Conservation (phyloP, 2,888 invertebrate species). For the Lasioglossum oenotherae region DNA sequence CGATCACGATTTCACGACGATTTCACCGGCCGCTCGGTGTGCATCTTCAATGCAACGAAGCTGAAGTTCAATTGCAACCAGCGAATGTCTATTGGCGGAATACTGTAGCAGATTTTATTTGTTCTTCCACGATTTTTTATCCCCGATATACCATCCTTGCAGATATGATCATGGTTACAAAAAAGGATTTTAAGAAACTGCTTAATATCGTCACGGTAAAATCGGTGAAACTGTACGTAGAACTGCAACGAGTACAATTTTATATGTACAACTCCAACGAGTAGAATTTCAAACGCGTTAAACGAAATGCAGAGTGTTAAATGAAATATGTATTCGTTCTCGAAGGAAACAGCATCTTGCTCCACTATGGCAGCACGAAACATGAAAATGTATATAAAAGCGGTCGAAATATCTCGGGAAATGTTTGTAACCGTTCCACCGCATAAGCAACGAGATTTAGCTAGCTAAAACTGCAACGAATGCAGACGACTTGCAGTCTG, state of each 20-base stretch:
- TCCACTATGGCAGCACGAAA: neutral
- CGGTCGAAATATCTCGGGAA: neutral
- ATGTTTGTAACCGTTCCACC: neutral
- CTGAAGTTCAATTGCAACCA: neutral
- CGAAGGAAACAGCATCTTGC: neutral
- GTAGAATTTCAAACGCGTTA: neutral
- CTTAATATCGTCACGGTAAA: neutral
- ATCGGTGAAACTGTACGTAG: neutral
- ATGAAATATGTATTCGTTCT: neutral
- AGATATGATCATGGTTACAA: no score
- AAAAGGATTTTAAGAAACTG: neutral
- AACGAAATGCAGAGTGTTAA: neutral
- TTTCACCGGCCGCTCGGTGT: neutral
- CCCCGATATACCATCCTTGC: no score
- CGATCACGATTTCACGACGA: constrained; percentile 8
- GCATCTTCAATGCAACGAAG: neutral
- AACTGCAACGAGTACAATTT: neutral
- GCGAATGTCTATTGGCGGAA: neutral
- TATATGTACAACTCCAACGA: neutral
- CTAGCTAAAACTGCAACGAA: neutral
- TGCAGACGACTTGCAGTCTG: neutral
- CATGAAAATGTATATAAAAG: neutral
- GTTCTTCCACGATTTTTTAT: neutral
- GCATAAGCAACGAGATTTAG: neutral
- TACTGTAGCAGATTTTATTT: neutral